Evolutionary conservation across 2,888 invertebrate genomes (phyloP).

Genomic region (Aleiodes leptofemur): DNA sequence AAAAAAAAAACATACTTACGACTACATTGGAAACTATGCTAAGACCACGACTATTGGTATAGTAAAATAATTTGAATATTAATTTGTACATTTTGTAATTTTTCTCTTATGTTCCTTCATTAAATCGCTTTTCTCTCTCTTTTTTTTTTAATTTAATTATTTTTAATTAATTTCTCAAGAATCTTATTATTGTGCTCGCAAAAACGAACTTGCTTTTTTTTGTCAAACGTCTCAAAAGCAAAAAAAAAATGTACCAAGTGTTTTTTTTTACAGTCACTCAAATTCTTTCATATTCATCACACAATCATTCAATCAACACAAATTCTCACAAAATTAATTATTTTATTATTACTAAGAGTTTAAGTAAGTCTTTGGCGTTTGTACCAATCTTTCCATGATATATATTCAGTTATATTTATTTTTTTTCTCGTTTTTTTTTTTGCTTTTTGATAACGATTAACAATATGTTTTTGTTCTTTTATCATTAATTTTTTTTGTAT

Average conservation of each 20-base stretch:
- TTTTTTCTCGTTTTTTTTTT: constrained; percentile 32
- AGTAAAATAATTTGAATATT: constrained; percentile 64
- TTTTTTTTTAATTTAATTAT: constrained; percentile 34
- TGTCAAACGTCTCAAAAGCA: constrained; percentile 28
- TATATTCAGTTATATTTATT: constrained; percentile 41
- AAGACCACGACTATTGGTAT: constrained; percentile 50
- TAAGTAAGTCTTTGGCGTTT: constrained; percentile 73
- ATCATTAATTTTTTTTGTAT: background rate
- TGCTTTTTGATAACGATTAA: constrained; percentile 52
- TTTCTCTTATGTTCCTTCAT: constrained; percentile 46
- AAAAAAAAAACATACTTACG: constrained; percentile 37
- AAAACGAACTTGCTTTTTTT: constrained; percentile 32
- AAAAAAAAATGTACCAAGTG: constrained; percentile 19
- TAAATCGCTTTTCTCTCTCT: constrained; percentile 11
- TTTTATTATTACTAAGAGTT: constrained; percentile 61
- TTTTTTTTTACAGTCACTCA: constrained; percentile 5
- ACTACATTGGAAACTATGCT: constrained; percentile 42
- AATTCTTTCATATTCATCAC: constrained; percentile 2
- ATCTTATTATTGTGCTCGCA: constrained; percentile 4
- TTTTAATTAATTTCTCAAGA: constrained; percentile 27
- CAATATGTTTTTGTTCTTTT: constrained; percentile 46
- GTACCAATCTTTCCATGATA: constrained; percentile 67
- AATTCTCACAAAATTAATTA: constrained; percentile 56
- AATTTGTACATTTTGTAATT: constrained; percentile 65
- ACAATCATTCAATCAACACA: constrained; percentile 38